phyloP scores from a whole-genome alignment of 2,797 vertebrate species.

The Decapterus maruadsi region DNA sequence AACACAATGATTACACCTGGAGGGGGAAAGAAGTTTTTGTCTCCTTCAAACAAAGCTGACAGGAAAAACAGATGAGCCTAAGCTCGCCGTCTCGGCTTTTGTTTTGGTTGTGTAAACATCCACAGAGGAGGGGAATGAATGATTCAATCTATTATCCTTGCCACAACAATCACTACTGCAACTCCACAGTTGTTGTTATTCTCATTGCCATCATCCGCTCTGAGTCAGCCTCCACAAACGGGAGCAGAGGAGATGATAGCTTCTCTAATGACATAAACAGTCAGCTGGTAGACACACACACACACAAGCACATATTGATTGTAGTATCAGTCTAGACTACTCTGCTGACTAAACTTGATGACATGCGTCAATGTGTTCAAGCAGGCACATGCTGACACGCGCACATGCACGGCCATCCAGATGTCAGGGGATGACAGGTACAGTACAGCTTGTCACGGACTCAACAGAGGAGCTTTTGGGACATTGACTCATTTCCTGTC shows the following conservation, averaged over 20 bases:
- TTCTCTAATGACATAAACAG: constrained; percentile 69
- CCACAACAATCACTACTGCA: constrained; percentile 53
- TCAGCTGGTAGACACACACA: constrained; percentile 43
- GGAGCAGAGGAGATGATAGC: constrained; percentile 58
- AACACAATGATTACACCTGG: constrained; percentile 42
- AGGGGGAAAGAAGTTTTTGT: constrained; percentile 16
- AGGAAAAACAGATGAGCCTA: constrained; percentile 41
- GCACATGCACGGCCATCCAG: constrained; percentile 39
- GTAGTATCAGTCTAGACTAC: constrained; percentile 46
- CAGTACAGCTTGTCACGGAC: constrained; percentile 58
- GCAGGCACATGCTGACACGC: constrained; percentile 12
- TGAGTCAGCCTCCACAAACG: constrained; percentile 60
- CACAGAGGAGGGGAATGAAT: constrained; percentile 47
- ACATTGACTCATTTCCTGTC: constrained; percentile 73
- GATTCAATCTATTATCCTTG: constrained; percentile 57
- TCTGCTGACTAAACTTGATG: constrained; percentile 36
- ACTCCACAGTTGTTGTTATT: constrained; percentile 44
- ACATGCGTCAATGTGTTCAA: constrained; percentile 33
- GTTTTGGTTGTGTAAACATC: constrained; percentile 56
- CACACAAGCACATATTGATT: constrained; percentile 10
- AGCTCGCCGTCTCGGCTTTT: constrained; percentile 44
- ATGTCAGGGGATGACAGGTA: constrained; percentile 67
- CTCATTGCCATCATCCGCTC: constrained; percentile 58
- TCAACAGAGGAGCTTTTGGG: constrained; percentile 46
- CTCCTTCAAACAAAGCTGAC: constrained; percentile 39